Evolutionary conservation across 2,888 invertebrate genomes (phyloP), one percentile per base, ranked within the genome.

Genomic region (Epiblema foenella): DNA sequence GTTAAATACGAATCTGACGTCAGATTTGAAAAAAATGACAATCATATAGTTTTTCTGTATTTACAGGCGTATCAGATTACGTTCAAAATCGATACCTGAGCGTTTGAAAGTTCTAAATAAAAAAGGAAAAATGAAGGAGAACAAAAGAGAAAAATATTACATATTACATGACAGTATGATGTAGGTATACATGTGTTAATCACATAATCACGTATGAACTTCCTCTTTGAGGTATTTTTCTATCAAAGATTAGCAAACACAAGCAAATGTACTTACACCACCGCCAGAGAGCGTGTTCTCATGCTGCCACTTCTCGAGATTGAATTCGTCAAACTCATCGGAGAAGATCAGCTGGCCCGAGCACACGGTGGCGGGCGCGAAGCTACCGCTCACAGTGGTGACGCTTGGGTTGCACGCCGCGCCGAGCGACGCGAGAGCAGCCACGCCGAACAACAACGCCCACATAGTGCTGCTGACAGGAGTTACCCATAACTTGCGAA

Each of bases 221-320:
- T 8, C 46, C 46, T 5, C 42, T 42, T 46, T 46, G 15, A 0
- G 42, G 15, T 5, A 42, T 42, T 42, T 42, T 7, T 7, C 1
- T n/a, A 46, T 46, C 46, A 5, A 46, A 42, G 15, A 46, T n/a
- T n/a, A 15, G 12, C n/a, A 29, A 65, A 54, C 12, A 42, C 20
- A 65, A 49, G 9, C 2, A 49, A 57, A 12, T 33, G 46, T 78
- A 89, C 95, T 92, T 84, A 95, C 95, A 59, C 95, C 95, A 73
- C 95, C 95, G 5, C 95, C 95, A 37, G 93, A 87, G 29, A 95
- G 85, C 0, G 95, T 95, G 76, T 94, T 94, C 83, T 96, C 96
- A 79, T 96, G 95, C 78, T 95, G 92, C 96, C 96, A 96, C 76
- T 89, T 94, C 74, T 93, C 90, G 0, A 94, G 84, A 79, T 96